Evolutionary conservation across 2,888 invertebrate species (phyloP).

Genomic region (Rhagonycha lutea): DNA sequence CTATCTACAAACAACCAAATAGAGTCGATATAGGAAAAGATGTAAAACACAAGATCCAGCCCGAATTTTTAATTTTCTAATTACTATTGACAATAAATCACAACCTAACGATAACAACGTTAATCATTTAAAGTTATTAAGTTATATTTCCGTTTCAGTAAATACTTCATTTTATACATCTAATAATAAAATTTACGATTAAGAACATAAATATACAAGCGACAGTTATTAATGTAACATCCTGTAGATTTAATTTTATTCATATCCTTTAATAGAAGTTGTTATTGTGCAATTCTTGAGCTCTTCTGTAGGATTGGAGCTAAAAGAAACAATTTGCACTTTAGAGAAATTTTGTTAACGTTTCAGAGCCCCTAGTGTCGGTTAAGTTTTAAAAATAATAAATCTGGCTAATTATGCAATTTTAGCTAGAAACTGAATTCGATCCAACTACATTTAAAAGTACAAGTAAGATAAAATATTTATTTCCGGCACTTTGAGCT

Average conservation of each 20-base stretch:
- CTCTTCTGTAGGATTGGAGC: constrained; percentile 47
- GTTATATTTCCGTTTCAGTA: neutral
- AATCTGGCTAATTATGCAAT: neutral
- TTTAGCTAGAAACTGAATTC: neutral
- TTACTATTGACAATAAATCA: constrained; percentile 36
- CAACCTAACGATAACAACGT: constrained; percentile 37
- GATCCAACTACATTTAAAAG: neutral
- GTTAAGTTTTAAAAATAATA: neutral
- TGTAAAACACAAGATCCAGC: constrained; percentile 33
- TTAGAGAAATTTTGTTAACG: neutral
- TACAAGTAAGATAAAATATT: neutral
- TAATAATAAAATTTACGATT: neutral
- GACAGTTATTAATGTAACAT: constrained; percentile 27
- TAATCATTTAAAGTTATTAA: neutral
- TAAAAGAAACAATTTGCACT: constrained; percentile 32
- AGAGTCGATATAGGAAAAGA: neutral
- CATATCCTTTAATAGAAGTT: constrained; percentile 33
- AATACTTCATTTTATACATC: neutral
- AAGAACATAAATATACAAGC: constrained; percentile 22
- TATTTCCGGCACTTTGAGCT: neutral
- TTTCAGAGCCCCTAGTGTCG: neutral
- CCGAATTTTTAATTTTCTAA: constrained; percentile 34
- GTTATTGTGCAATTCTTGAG: constrained; percentile 41
- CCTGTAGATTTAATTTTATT: constrained; percentile 11
- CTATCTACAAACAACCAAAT: neutral